A percentile compares a stretch with the other conserved stretches of the same genome.
Evolutionary conservation across 2,113 vertebrate genomes (phyloP).

Genomic region (Ptilonorhynchus violaceus): DNA sequence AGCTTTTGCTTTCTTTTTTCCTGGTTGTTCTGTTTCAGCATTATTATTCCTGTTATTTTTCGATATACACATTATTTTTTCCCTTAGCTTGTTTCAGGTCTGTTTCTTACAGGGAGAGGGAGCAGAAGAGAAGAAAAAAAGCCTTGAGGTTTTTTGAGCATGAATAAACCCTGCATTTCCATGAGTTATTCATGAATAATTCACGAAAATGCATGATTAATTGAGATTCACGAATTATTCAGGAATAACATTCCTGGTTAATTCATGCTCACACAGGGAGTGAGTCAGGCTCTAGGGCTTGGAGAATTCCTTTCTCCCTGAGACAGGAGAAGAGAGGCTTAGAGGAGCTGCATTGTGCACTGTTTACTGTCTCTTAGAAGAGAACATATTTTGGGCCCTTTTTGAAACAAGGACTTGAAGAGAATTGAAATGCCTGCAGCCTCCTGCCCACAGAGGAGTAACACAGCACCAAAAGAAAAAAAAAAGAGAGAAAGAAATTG

Average conservation of each 20-base stretch:
- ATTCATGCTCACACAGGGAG: slow-evolving; percentile 61
- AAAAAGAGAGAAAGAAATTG: not conserved
- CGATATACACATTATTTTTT: not conserved
- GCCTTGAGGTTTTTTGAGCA: slow-evolving; percentile 64
- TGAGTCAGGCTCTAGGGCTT: slow-evolving; percentile 57
- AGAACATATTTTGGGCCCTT: not conserved
- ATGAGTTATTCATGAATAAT: slow-evolving; percentile 75
- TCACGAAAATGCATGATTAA: slow-evolving; percentile 74
- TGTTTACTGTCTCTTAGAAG: not conserved
- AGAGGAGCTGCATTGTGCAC: not conserved
- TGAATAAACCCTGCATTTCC: slow-evolving; percentile 75
- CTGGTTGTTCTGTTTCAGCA: not conserved
- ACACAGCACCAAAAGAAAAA: not conserved
- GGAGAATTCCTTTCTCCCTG: slow-evolving; percentile 27
- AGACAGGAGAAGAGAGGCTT: slow-evolving; percentile 26
- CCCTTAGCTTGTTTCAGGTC: not conserved
- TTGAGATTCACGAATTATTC: slow-evolving; percentile 74
- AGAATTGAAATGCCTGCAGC: not conserved
- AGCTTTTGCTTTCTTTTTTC: slow-evolving; percentile 1
- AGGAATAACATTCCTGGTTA: slow-evolving; percentile 73
- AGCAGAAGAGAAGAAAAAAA: slow-evolving; percentile 30
- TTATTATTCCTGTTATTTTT: slow-evolving; percentile 13
- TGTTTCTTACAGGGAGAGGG: slow-evolving; percentile 37
- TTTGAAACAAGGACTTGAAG: not conserved
- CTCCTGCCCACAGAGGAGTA: not conserved